A percentile compares a stretch with the other conserved stretches of the same genome.
phyloP scores from a whole-genome alignment of 2,797 vertebrate genomes.

The Alectoris magna region DNA sequence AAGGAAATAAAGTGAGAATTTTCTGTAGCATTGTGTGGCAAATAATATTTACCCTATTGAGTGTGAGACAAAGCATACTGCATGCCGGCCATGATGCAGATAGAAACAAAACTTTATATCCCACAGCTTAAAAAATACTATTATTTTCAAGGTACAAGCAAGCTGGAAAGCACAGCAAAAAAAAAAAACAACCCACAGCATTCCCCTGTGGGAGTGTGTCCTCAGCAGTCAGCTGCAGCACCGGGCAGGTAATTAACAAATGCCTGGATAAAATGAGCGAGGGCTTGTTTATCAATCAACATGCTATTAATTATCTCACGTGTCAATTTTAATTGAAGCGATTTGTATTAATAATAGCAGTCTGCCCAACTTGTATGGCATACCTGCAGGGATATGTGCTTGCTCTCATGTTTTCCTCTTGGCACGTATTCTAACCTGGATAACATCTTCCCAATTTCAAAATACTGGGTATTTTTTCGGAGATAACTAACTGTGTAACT shows the following conservation, averaged over 20 bases:
- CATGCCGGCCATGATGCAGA: neutral
- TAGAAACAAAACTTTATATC: neutral
- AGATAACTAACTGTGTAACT: neutral
- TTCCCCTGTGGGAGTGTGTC: neutral
- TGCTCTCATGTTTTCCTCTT: slow-evolving; percentile 8
- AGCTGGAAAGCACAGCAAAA: neutral
- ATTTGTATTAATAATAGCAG: slow-evolving; percentile 41
- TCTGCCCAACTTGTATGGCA: neutral
- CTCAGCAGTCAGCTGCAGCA: neutral
- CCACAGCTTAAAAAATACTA: neutral
- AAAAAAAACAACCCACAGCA: fast-evolving
- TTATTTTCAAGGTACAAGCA: neutral
- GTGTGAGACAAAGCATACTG: neutral
- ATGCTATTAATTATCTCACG: slow-evolving; percentile 30
- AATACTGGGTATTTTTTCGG: neutral
- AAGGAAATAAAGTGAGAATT: slow-evolving; percentile 9
- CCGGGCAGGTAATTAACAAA: slow-evolving; percentile 37
- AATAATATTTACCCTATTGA: neutral
- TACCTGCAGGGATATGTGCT: neutral
- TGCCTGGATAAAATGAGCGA: neutral
- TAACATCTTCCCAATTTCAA: neutral
- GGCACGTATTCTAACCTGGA: neutral
- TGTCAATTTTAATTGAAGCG: slow-evolving; percentile 53
- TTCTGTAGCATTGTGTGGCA: neutral
- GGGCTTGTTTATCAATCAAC: slow-evolving; percentile 63